Evolutionary conservation across 2,113 vertebrate species (phyloP).

Genomic region (Periophthalmus modestus): DNA sequence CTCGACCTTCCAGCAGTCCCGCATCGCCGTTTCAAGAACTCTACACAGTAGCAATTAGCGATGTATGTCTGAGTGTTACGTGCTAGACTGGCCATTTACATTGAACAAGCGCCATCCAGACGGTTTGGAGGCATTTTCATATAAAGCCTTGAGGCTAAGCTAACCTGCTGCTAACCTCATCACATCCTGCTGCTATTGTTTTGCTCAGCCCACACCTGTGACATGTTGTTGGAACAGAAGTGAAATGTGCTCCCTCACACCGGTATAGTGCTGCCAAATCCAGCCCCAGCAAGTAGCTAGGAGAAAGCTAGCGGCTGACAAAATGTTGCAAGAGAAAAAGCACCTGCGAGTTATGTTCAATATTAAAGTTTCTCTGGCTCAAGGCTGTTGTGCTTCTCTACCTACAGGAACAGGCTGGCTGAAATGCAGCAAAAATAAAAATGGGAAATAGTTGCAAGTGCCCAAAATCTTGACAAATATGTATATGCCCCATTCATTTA

Average conservation of each 20-base stretch:
- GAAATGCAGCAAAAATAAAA: background rate
- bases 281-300: background rate
- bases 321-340: background rate
- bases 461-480: too few species aligned
- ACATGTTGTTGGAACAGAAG: background rate
- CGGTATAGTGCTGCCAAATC: background rate
- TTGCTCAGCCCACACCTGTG: background rate
- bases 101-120: background rate
- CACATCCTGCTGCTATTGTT: slow-evolving; percentile 8
- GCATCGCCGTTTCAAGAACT: background rate
- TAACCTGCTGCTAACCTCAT: background rate
- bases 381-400: background rate
- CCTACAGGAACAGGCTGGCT: background rate
- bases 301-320: slow-evolving; percentile 5
- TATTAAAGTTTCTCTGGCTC: background rate
- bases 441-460: background rate
- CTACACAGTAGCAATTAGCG: background rate
- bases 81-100: background rate
- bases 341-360: slow-evolving; percentile 2
- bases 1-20: background rate
- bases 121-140: background rate
- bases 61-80: background rate
- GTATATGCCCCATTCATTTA: too few species aligned
- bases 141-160: background rate
- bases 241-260: slow-evolving; percentile 3